Evolutionary conservation across 2,888 invertebrate species (phyloP), one percentile per base, ranked within the genome.

Genomic region (Norana najaformis): DNA sequence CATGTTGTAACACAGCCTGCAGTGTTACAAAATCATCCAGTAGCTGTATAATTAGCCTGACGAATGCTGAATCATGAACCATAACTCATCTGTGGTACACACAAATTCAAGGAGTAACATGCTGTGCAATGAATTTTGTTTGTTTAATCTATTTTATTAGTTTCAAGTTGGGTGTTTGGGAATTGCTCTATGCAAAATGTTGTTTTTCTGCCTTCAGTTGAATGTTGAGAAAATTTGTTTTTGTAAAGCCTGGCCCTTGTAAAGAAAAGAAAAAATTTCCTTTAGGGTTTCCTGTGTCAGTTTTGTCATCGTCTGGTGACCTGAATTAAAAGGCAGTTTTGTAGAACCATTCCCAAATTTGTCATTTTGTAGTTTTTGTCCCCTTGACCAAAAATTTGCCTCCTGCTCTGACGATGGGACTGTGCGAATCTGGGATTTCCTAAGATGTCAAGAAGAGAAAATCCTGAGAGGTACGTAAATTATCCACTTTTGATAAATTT

Each of bases 381-480:
- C 99, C 90, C 97, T 97, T 95, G 99, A 99, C 96, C 97, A 97
- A 94, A 99, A 99, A 96, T 98, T 99, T 96, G 99, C 98, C 41
- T 98, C 99, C 91, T 99, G 99, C 96, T 99, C 99, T 91, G 99
- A 99, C 95, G 99, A 99, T 95, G 99, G 99, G 93, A 99, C 99
- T 35, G 96, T 99, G 92, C 96, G 99, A 94, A 97, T 99, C 94
- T 99, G 99, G 98, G 99, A 99, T 96, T 99, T 99, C 96, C 97
- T 97, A 95, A 97, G 98, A 91, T 95, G 95, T 93, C 97, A 97
- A 94, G 99, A 99, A 96, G 99, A 99, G 95, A 96, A 97, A 94
- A 97, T 99, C 91, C 94, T 96, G 34, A 93, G 96, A 94, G 96
- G 96, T 94, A 95, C 93, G 94, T 94, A 47, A 30, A 30, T 47